Conservation (phyloP, 1,140 invertebrate genomes). For the Sitobion miscanthi region DNA sequence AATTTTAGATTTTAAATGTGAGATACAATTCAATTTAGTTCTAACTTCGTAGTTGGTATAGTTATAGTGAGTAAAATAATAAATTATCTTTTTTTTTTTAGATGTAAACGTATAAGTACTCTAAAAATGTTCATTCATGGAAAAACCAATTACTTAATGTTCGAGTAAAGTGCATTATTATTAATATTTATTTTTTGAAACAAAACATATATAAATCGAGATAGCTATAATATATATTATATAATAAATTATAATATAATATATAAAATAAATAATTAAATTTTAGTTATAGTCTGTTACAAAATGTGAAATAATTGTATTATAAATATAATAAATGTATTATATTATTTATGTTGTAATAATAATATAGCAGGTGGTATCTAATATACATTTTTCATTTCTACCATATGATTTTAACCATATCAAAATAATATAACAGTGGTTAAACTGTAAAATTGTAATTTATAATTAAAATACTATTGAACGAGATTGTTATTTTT, state of each 20-base stretch:
- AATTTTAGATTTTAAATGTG: not conserved
- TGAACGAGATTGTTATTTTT: not conserved
- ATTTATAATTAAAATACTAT: not conserved
- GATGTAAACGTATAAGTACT: not conserved
- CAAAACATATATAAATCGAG: not conserved
- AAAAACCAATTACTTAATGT: not conserved
- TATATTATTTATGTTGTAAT: not conserved
- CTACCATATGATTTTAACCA: too few species aligned
- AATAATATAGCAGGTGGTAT: not conserved
- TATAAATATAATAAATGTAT: not conserved
- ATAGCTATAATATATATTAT: not conserved
- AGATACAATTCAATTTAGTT: not conserved
- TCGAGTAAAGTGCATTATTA: not conserved
- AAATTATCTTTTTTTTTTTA: not conserved
- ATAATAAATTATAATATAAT: not conserved
- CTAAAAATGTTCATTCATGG: not conserved
- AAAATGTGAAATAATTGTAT: not conserved
- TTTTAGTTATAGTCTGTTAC: not conserved
- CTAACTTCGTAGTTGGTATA: not conserved
- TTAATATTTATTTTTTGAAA: slow-evolving; percentile 9
- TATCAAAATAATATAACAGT: not conserved
- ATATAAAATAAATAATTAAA: not conserved
- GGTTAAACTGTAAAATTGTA: not conserved
- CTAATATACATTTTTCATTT: not conserved
- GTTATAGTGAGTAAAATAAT: not conserved